These are phyloP conservation scores for Synergus gifuensis DNA, from an alignment of 2,888 invertebrate species.

Conservation along the genomic window DNA sequence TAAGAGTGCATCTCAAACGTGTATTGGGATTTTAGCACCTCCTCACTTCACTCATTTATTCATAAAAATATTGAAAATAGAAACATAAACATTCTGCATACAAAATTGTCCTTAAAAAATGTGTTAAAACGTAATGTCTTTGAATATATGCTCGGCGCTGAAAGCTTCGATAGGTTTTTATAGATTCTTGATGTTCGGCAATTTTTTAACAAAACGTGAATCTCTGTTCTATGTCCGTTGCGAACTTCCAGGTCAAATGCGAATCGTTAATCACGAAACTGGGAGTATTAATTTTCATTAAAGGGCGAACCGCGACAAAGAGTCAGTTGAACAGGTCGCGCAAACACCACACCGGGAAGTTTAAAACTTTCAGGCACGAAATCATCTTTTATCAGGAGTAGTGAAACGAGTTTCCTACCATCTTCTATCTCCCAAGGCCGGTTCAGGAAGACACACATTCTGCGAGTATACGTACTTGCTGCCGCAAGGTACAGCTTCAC, in stretches of 20 bases:
- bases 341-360: conserved; percentile 43
- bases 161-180: too few relatives aligned
- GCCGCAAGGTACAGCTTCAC: conserved; percentile 11
- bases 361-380: conserved; percentile 51
- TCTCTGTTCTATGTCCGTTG: not conserved
- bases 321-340: conserved; percentile 51
- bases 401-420: conserved; percentile 21
- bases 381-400: conserved; percentile 49
- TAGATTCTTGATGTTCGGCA: too few relatives aligned
- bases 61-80: too few relatives aligned
- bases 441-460: not conserved
- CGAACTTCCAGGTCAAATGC: conserved; percentile 25
- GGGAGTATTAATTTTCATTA: conserved; percentile 53
- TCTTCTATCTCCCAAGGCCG: conserved; percentile 4
- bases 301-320: conserved; percentile 54
- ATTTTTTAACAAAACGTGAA: not conserved
- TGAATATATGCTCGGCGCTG: too few relatives aligned
- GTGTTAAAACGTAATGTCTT: too few relatives aligned
- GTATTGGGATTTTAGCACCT: too few relatives aligned
- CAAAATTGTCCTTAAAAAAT: too few relatives aligned
- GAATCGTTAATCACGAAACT: conserved; percentile 57
- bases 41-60: too few relatives aligned
- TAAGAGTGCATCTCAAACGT: too few relatives aligned
- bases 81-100: too few relatives aligned
- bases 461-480: not conserved